A percentile compares a stretch with the other conserved stretches of the same genome.
phyloP scores from a whole-genome alignment of 2,113 vertebrate species.

The Globicephala melas region DNA sequence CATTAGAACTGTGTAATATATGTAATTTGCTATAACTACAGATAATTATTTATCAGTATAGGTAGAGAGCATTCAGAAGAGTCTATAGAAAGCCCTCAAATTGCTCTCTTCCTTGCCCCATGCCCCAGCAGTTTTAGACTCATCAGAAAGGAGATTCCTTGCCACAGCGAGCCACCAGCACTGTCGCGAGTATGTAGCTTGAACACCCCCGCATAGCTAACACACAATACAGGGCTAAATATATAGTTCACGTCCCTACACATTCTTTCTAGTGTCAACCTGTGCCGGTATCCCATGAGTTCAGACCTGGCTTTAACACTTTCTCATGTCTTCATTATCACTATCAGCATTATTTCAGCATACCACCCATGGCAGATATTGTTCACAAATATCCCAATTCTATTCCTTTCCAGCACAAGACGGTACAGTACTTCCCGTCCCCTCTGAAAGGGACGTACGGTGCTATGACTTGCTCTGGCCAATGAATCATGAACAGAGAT shows the following conservation, averaged over 20 bases:
- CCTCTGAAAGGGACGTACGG: not conserved
- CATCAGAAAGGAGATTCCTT: not conserved
- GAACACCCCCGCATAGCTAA: too few relatives aligned
- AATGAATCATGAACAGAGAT: not conserved
- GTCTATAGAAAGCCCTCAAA: not conserved
- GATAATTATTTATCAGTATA: not conserved
- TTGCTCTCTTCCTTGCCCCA: not conserved
- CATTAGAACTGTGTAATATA: not conserved
- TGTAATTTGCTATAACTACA: not conserved
- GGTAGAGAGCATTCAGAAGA: not conserved
- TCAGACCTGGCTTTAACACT: not conserved
- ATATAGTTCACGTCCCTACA: not conserved
- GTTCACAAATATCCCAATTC: not conserved
- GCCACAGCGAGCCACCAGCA: not conserved
- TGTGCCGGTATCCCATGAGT: not conserved
- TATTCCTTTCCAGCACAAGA: not conserved
- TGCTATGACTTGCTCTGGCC: not conserved
- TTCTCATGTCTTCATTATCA: not conserved
- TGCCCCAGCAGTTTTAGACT: not conserved
- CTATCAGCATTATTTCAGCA: not conserved
- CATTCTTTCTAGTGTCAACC: not conserved
- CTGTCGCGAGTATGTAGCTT: accelerated
- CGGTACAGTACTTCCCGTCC: accelerated
- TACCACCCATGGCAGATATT: not conserved
- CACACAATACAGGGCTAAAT: not conserved